These are phyloP conservation scores for Thermophis baileyi DNA, from an alignment of 2,113 vertebrate genomes.

Conservation along the genomic window DNA sequence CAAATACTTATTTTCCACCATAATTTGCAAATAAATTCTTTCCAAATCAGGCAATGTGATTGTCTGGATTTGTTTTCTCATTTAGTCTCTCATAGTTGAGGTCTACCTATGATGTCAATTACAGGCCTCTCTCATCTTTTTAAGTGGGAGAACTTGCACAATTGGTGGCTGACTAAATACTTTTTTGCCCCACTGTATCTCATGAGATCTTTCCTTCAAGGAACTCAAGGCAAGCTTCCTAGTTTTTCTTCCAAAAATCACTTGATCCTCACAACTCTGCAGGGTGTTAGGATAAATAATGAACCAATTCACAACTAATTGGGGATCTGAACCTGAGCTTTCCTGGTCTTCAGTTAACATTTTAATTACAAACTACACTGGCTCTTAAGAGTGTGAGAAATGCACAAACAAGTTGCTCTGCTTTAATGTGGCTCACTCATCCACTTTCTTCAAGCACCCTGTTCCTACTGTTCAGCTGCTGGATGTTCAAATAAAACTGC, in stretches of 20 bases:
- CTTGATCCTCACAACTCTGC: background rate
- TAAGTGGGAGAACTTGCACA: too few relatives aligned
- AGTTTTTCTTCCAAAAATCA: background rate
- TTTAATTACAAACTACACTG: background rate
- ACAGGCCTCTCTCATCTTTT: too few relatives aligned
- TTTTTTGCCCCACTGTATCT: too few relatives aligned
- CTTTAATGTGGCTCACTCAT: background rate
- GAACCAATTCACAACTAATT: background rate
- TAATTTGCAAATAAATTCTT: too few relatives aligned
- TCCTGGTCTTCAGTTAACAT: background rate
- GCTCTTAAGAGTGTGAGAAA: background rate
- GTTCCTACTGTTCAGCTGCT: background rate
- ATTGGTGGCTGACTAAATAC: too few relatives aligned
- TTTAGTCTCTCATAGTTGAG: too few relatives aligned
- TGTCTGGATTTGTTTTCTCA: too few relatives aligned
- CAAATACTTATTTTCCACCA: too few relatives aligned
- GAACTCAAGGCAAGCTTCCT: background rate
- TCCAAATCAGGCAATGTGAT: too few relatives aligned
- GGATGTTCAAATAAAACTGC: background rate
- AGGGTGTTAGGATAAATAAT: background rate
- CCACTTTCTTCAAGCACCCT: background rate
- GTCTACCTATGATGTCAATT: too few relatives aligned
- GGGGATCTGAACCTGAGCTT: background rate
- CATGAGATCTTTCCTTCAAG: background rate
- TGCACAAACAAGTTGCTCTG: background rate